Percentiles rank a stretch among this genome's conserved stretches.
phyloP scores from a whole-genome alignment of 1,140 invertebrate species.

The Pseudachorutes palmiensis region DNA sequence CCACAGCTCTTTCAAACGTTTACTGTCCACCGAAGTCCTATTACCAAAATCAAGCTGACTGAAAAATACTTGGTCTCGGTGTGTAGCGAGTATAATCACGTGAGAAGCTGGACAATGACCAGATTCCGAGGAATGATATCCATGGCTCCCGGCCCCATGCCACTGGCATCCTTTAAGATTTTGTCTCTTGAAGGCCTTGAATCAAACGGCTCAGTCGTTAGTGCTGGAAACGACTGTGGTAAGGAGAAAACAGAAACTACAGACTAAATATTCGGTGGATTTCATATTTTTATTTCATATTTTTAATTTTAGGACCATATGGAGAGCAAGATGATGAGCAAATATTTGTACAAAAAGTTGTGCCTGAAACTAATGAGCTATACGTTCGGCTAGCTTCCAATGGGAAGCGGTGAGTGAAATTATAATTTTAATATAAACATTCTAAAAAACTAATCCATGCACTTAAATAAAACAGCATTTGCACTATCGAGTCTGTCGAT shows the following conservation, averaged over 20 bases:
- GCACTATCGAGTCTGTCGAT: conserved; percentile 89
- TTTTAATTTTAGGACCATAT: conserved; percentile 65
- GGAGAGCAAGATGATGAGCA: conserved; percentile 96
- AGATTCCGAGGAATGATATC: conserved; percentile 94
- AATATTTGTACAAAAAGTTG: conserved; percentile 95
- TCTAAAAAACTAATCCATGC: not conserved
- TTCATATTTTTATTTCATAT: conserved; percentile 13
- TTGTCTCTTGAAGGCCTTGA: conserved; percentile 79
- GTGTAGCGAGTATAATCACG: conserved; percentile 96
- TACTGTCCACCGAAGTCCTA: conserved; percentile 90
- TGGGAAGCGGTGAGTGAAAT: conserved; percentile 65
- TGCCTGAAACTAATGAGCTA: conserved; percentile 88
- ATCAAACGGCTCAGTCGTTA: conserved; percentile 59
- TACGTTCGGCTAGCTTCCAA: conserved; percentile 91
- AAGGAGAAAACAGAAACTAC: conserved; percentile 29
- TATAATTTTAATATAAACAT: not conserved
- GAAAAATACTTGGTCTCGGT: conserved; percentile 96
- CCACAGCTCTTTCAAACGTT: conserved; percentile 97
- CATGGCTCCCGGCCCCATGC: conserved; percentile 92
- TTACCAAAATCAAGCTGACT: conserved; percentile 89
- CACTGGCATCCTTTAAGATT: conserved; percentile 92
- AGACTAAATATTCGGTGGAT: not conserved
- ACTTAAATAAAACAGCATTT: conserved; percentile 59
- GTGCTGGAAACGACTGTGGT: conserved; percentile 71
- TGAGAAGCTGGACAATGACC: conserved; percentile 91